phyloP scores from a whole-genome alignment of 2,797 vertebrate genomes.

The Gadopsis marmoratus region DNA sequence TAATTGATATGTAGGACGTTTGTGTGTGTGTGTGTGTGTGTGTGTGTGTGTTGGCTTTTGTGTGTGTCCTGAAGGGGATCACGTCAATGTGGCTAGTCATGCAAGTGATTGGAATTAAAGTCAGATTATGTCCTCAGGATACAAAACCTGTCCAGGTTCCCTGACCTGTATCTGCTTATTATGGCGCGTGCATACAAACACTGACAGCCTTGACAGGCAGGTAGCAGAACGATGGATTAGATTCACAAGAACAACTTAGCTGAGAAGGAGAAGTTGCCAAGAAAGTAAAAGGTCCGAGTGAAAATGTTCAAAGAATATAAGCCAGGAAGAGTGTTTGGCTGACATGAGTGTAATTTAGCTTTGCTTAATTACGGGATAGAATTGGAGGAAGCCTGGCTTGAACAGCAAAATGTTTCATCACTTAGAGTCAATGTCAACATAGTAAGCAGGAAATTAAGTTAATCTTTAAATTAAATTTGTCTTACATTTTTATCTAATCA shows the following conservation, averaged over 20 bases:
- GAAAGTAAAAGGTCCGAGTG: not conserved
- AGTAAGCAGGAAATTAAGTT: not conserved
- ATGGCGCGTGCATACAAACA: conserved; percentile 2
- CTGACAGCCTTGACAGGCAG: conserved; percentile 23
- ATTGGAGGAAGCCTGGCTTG: not conserved
- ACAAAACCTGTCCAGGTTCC: conserved; percentile 64
- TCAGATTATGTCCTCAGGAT: conserved; percentile 65
- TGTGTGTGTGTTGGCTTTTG: conserved; percentile 11
- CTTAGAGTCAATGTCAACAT: not conserved
- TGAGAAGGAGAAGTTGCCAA: not conserved
- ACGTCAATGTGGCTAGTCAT: conserved; percentile 57
- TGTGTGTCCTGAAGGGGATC: conserved; percentile 55
- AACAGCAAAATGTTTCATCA: not conserved
- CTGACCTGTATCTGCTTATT: conserved; percentile 56
- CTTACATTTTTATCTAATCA: not conserved
- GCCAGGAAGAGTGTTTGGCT: not conserved
- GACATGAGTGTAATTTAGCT: not conserved
- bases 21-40: conserved; percentile 1
- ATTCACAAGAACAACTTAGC: conserved; percentile 9
- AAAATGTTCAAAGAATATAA: not conserved
- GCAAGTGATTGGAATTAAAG: conserved; percentile 75
- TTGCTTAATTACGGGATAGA: not conserved
- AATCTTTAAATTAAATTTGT: not conserved
- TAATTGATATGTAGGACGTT: conserved; percentile 41
- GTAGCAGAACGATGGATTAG: conserved; percentile 26